Percentiles rank a stretch among this genome's conserved stretches.
These are phyloP conservation scores for Mesorhabditis sp. DNA, from an alignment of 2,888 invertebrate genomes.

Conservation along the genomic window DNA sequence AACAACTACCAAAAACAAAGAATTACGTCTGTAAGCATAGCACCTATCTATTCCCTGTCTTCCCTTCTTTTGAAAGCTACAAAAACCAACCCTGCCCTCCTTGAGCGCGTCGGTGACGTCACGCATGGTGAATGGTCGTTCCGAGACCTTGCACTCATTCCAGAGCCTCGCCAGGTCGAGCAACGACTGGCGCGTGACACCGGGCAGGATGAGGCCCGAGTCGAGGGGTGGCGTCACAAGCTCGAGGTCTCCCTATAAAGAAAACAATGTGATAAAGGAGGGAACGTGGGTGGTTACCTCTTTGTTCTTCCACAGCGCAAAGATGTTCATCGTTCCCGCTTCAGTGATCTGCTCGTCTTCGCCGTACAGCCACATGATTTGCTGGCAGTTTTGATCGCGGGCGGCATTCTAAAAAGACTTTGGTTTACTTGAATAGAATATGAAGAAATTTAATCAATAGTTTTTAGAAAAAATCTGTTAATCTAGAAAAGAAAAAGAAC, in stretches of 20 bases:
- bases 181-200: conserved; percentile 83
- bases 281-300: conserved; percentile 71
- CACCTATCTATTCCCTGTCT: not conserved
- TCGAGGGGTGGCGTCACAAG: conserved; percentile 82
- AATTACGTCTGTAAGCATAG: not conserved
- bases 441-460: conserved; percentile 6
- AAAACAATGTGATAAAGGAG: not conserved
- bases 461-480: conserved; percentile 9
- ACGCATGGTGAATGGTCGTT: conserved; percentile 78
- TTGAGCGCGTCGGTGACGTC: conserved; percentile 72
- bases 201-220: conserved; percentile 85
- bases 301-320: conserved; percentile 79
- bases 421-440: too few relatives aligned
- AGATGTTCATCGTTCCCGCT: conserved; percentile 97
- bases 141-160: conserved; percentile 76
- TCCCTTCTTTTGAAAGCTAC: not conserved
- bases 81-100: conserved; percentile 75
- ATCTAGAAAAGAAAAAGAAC: conserved; percentile 63
- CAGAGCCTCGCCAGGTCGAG: conserved; percentile 76
- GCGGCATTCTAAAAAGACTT: not conserved
- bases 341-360: conserved; percentile 89
- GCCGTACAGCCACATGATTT: conserved; percentile 90
- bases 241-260: conserved; percentile 72
- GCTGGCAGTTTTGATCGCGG: conserved; percentile 68
- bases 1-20: not conserved